These are phyloP conservation scores for Mythimna pallens DNA, from an alignment of 2,888 invertebrate genomes.

Conservation along the genomic window DNA sequence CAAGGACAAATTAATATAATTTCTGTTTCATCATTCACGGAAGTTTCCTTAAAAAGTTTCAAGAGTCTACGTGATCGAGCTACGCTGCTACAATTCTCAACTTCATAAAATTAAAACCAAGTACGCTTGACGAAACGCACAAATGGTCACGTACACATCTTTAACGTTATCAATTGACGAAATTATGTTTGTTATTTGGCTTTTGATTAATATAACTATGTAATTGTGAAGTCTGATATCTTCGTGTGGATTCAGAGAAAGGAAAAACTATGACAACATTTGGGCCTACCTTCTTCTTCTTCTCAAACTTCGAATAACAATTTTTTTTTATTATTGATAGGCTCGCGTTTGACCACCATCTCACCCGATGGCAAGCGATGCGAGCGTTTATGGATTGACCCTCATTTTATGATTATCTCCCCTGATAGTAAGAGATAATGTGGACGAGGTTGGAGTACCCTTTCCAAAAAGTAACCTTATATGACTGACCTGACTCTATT, in stretches of 20 bases:
- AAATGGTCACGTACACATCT: conserved; percentile 19
- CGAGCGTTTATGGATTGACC: too few species aligned
- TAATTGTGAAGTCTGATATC: neutral
- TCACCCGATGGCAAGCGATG: too few species aligned
- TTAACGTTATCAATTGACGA: conserved; percentile 19
- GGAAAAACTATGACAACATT: neutral
- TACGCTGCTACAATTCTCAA: neutral
- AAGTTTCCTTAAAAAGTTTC: neutral
- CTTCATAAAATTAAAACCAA: conserved; percentile 9
- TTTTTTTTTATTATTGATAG: too few species aligned
- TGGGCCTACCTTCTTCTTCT: too few species aligned
- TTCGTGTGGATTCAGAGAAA: neutral
- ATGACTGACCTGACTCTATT: too few species aligned
- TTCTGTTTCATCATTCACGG: conserved; percentile 8
- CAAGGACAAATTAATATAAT: neutral
- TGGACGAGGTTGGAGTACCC: too few species aligned
- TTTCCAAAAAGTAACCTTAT: too few species aligned
- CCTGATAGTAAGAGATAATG: too few species aligned
- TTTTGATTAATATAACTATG: neutral
- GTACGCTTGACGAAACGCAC: neutral
- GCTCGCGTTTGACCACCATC: too few species aligned
- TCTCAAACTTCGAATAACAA: too few species aligned
- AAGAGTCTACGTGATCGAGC: conserved; percentile 15
- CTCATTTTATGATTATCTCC: too few species aligned
- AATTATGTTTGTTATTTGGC: conserved; percentile 2